phyloP scores from a whole-genome alignment of 2,888 invertebrate genomes.

The Notodonta ziczac region DNA sequence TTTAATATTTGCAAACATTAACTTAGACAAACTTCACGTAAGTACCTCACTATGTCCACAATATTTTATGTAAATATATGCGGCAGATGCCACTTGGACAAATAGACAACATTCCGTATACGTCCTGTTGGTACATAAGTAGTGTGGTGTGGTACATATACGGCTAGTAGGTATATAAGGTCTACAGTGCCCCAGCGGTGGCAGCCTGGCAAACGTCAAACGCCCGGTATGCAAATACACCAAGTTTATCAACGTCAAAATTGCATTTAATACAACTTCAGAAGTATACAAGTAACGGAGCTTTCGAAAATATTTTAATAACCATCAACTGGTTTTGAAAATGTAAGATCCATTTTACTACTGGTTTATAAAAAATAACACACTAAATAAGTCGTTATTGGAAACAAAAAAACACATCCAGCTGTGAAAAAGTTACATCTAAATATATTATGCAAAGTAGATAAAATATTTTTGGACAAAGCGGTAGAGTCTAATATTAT shows the following conservation, averaged over 20 bases:
- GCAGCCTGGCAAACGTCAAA: conserved; percentile 46
- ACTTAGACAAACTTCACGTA: conserved; percentile 29
- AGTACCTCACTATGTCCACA: conserved; percentile 16
- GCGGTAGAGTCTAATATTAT: background rate
- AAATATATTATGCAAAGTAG: background rate
- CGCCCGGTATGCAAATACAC: conserved; percentile 59
- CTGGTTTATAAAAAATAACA: background rate
- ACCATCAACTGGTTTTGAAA: background rate
- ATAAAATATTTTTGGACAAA: background rate
- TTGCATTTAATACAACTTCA: conserved; percentile 33
- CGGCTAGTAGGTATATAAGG: conserved; percentile 16
- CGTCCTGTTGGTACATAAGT: conserved; percentile 19
- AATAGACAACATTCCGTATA: conserved; percentile 50
- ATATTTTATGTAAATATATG: conserved; percentile 47
- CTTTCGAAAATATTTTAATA: conserved; percentile 28
- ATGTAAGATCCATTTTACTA: conserved; percentile 1
- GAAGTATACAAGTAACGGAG: conserved; percentile 18
- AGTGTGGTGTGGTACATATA: conserved; percentile 24
- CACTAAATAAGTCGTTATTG: background rate
- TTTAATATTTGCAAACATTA: conserved; percentile 35
- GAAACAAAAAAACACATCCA: background rate
- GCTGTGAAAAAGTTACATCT: background rate
- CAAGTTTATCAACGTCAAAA: conserved; percentile 50
- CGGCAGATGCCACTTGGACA: conserved; percentile 58
- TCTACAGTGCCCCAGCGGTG: conserved; percentile 15